A percentile compares a stretch with the other conserved stretches of the same genome.
These are phyloP conservation scores for Anguilla japonica DNA, from an alignment of 2,113 vertebrate genomes.

Conservation along the genomic window DNA sequence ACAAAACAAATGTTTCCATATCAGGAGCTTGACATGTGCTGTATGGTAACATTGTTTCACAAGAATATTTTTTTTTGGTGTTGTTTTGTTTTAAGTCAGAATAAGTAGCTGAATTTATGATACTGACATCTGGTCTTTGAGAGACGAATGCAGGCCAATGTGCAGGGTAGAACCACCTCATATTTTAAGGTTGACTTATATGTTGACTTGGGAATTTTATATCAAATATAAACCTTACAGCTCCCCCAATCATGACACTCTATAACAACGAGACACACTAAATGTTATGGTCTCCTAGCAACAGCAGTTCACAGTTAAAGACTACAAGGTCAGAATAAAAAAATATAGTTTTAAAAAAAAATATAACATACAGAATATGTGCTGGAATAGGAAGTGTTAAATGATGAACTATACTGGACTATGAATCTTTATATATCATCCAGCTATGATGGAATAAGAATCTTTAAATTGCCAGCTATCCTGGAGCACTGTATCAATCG, in stretches of 20 bases:
- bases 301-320: constrained; percentile 51
- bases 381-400: background rate
- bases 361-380: constrained; percentile 8
- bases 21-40: background rate
- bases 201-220: constrained; percentile 36
- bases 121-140: constrained; percentile 16
- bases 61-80: background rate
- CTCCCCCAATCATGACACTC: constrained; percentile 34
- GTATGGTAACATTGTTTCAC: background rate
- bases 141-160: background rate
- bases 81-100: constrained; percentile 7
- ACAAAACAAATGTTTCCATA: background rate
- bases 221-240: constrained; percentile 37
- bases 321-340: constrained; percentile 45
- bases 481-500: constrained; percentile 22
- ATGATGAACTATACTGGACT: background rate
- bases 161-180: constrained; percentile 17
- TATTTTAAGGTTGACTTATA: constrained; percentile 24
- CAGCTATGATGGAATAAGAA: background rate
- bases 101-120: background rate
- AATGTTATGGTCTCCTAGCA: constrained; percentile 57
- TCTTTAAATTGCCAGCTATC: constrained; percentile 24
- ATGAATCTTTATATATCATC: background rate
- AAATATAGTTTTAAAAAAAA: constrained; percentile 37
- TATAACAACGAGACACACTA: constrained; percentile 32